Percentiles rank a stretch among this genome's conserved stretches.
Evolutionary conservation across 2,888 invertebrate species (phyloP).

Genomic region (Drosophila paramelanica): DNA sequence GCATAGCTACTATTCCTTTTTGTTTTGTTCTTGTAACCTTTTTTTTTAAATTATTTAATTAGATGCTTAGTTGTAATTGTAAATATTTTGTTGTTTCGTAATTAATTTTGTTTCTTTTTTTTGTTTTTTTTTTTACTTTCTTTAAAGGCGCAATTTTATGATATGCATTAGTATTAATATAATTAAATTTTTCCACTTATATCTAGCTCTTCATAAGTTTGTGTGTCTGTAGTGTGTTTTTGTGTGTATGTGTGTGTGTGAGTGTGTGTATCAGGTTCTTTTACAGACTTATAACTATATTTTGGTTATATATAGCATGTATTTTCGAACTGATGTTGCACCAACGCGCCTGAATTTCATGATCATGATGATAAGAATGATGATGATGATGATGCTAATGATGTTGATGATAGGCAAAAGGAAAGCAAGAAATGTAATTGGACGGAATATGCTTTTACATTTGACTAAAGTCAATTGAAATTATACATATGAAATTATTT

Average conservation of each 20-base stretch:
- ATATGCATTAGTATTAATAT: constrained; percentile 84
- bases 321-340: constrained; percentile 7
- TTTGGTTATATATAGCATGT: constrained; percentile 17
- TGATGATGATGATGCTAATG: constrained; percentile 19
- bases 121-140: constrained; percentile 41
- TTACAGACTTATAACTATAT: constrained; percentile 18
- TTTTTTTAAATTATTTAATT: constrained; percentile 42
- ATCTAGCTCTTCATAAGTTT: constrained; percentile 36
- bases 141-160: constrained; percentile 84
- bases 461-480: constrained; percentile 65
- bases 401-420: constrained; percentile 60
- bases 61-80: constrained; percentile 70
- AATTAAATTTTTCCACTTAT: constrained; percentile 63
- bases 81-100: constrained; percentile 59
- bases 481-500: constrained; percentile 46
- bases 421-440: constrained; percentile 82
- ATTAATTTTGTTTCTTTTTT: constrained; percentile 43
- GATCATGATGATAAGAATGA: constrained; percentile 4
- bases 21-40: constrained; percentile 37
- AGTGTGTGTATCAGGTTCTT: constrained; percentile 19
- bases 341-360: constrained; percentile 23
- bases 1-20: constrained; percentile 64
- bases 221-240: constrained; percentile 21
- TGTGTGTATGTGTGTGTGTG: constrained; percentile 27
- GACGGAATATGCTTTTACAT: constrained; percentile 84